Conservation (phyloP, 1,140 invertebrate species). For the Zaprionus africanus region DNA sequence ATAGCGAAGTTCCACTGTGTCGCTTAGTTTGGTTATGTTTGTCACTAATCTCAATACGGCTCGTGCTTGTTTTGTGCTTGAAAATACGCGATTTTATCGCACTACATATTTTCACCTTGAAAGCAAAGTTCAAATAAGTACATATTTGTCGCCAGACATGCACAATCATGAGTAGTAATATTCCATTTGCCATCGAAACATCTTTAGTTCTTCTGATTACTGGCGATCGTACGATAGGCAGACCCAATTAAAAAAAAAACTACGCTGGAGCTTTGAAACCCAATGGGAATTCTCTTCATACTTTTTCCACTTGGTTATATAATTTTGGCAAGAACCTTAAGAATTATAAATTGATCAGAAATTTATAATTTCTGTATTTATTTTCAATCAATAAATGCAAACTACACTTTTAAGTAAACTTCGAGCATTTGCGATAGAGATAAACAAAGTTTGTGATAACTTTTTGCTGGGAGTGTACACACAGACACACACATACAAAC, state of each 20-base stretch:
- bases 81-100: constrained; percentile 63
- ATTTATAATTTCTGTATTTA: constrained; percentile 19
- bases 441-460: constrained; percentile 73
- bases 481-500: constrained; percentile 1
- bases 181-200: constrained; percentile 21
- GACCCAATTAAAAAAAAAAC: constrained; percentile 17
- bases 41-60: constrained; percentile 27
- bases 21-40: constrained; percentile 24
- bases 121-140: constrained; percentile 63
- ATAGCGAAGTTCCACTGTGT: not conserved
- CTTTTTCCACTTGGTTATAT: constrained; percentile 70
- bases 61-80: constrained; percentile 20
- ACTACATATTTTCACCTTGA: constrained; percentile 53
- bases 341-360: constrained; percentile 18
- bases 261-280: constrained; percentile 20
- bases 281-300: constrained; percentile 18
- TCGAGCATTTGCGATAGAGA: constrained; percentile 50
- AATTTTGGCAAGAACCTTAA: constrained; percentile 57
- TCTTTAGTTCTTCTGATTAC: constrained; percentile 52
- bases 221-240: constrained; percentile 62
- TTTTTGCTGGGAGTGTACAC: constrained; percentile 47
- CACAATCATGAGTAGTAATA: not conserved
- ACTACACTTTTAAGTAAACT: constrained; percentile 25
- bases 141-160: constrained; percentile 28
- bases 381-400: constrained; percentile 10